Percentiles rank a stretch among this genome's conserved stretches.
Conservation (phyloP, 2,797 vertebrate genomes). For the Hemibagrus guttatus region DNA sequence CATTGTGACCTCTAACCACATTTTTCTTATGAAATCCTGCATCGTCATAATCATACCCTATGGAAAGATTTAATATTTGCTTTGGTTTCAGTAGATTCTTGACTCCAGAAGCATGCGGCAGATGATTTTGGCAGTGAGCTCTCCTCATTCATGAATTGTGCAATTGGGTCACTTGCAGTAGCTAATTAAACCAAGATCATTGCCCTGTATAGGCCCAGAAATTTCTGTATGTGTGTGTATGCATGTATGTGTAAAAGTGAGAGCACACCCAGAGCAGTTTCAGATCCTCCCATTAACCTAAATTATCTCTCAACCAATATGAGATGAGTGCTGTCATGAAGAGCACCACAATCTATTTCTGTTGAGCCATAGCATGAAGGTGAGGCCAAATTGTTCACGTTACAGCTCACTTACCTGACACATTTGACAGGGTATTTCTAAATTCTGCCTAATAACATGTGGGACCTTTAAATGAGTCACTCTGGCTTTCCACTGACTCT, state of each 20-base stretch:
- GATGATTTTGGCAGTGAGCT: conserved; percentile 1
- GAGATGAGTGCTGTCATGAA: not conserved
- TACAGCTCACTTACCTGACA: conserved; percentile 10
- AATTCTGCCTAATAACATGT: not conserved
- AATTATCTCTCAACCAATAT: conserved; percentile 30
- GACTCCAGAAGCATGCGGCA: not conserved
- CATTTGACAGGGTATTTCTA: conserved; percentile 5
- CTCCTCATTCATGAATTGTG: not conserved
- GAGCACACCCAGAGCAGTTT: conserved; percentile 7
- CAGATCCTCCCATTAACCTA: conserved; percentile 36
- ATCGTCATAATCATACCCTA: conserved; percentile 10
- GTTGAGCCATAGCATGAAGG: not conserved
- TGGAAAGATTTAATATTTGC: conserved; percentile 3
- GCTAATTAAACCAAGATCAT: conserved; percentile 21
- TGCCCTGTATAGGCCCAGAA: not conserved
- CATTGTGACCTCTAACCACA: not conserved
- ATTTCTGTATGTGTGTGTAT: not conserved
- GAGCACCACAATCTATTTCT: conserved; percentile 22
- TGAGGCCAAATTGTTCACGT: not conserved
- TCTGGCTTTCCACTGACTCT: not conserved
- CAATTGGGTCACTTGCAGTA: conserved; percentile 5
- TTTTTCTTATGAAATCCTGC: conserved; percentile 33
- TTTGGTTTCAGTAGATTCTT: not conserved
- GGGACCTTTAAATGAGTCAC: conserved; percentile 2
- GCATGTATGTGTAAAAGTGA: conserved; percentile 11